These are phyloP conservation scores for Mesopsocus fuscifrons DNA, from an alignment of 2,888 invertebrate species.

Conservation along the genomic window DNA sequence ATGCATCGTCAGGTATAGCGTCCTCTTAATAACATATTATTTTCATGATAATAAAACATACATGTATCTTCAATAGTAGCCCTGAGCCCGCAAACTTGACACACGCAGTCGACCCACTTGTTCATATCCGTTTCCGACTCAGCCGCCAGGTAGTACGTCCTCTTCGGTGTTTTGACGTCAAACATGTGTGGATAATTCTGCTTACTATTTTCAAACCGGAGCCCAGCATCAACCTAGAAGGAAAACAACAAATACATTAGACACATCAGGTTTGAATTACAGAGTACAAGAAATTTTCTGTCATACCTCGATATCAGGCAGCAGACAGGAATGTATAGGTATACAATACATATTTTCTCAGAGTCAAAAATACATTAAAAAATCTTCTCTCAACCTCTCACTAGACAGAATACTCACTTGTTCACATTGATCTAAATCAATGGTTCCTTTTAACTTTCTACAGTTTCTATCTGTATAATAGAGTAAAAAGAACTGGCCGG, in stretches of 20 bases:
- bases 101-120: constrained; percentile 87
- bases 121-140: constrained; percentile 85
- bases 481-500: constrained; percentile 82
- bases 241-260: constrained; percentile 14
- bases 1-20: no score
- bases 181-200: constrained; percentile 71
- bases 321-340: not conserved
- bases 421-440: constrained; percentile 90
- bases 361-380: not conserved
- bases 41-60: no score
- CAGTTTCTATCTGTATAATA: constrained; percentile 81
- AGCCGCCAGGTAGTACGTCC: constrained; percentile 83
- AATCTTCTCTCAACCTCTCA: not conserved
- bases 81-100: constrained; percentile 75
- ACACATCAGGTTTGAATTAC: constrained; percentile 1
- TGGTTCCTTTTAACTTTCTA: constrained; percentile 69
- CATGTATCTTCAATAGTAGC: constrained; percentile 37
- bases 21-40: no score
- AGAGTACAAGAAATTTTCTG: not conserved
- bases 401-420: constrained; percentile 38
- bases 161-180: constrained; percentile 70
- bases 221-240: constrained; percentile 60
- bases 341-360: not conserved
- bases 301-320: not conserved
- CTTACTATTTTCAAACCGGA: constrained; percentile 63